Conservation (phyloP, 2,888 invertebrate species). For the Branchellion lobata region DNA sequence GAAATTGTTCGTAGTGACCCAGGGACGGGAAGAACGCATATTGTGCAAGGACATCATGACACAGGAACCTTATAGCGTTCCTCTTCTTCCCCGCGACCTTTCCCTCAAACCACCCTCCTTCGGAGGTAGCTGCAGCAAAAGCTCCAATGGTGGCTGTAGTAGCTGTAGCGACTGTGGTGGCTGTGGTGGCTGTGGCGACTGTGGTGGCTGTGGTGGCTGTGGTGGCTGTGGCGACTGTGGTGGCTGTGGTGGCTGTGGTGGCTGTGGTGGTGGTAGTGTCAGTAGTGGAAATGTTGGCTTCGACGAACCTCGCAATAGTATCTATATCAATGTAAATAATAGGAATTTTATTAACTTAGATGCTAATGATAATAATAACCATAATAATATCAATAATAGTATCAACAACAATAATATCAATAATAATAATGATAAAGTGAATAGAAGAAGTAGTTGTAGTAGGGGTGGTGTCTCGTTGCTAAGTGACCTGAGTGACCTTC, state of each 20-base stretch:
- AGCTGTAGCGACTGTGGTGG: background rate
- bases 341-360: too few species aligned
- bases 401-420: background rate
- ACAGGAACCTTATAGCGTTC: background rate
- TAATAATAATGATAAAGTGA: background rate
- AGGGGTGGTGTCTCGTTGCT: too few species aligned
- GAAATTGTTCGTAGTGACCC: constrained; percentile 10
- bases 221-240: background rate
- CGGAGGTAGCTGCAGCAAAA: background rate
- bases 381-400: background rate
- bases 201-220: background rate
- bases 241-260: background rate
- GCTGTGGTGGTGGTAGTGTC: too few species aligned
- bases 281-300: too few species aligned
- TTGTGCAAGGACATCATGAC: background rate
- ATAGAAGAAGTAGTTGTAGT: background rate
- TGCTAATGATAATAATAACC: too few species aligned
- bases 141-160: background rate
- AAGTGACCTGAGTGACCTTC: background rate
- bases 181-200: background rate
- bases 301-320: background rate
- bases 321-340: background rate
- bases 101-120: background rate
- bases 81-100: background rate
- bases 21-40: background rate